Percentiles rank a stretch among this genome's conserved stretches.
Conservation (phyloP, 2,888 invertebrate genomes). For the Papilio elwesi region DNA sequence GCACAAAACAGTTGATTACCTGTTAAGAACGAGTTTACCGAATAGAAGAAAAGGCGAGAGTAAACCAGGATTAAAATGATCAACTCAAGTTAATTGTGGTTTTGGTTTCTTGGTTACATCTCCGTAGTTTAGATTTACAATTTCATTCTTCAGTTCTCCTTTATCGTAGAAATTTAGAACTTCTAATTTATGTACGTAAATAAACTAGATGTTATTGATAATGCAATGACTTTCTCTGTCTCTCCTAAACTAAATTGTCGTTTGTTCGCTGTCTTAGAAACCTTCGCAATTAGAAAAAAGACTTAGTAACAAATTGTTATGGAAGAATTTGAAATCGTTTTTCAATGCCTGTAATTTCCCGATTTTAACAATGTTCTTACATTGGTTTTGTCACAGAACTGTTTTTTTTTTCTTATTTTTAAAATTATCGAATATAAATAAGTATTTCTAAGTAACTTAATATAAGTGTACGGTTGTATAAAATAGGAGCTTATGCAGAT, state of each 20-base stretch:
- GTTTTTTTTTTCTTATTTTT: constrained; percentile 2
- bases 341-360: no score
- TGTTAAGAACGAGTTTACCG: no score
- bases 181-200: constrained; percentile 4
- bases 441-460: constrained; percentile 30
- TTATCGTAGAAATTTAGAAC: constrained; percentile 23
- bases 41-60: no score
- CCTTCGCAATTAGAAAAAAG: no score
- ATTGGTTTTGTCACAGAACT: background rate
- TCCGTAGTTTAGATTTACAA: constrained; percentile 26
- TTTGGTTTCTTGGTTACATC: background rate
- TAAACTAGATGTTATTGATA: background rate
- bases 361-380: background rate
- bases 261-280: no score
- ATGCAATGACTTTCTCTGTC: background rate
- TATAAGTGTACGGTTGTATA: constrained; percentile 76
- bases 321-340: no score
- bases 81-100: background rate
- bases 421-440: background rate
- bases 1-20: background rate
- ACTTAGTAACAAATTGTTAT: no score
- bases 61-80: background rate
- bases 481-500: constrained; percentile 81
- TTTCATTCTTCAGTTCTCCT: constrained; percentile 14
- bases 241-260: background rate